These are phyloP conservation scores for Andrena cerasifolii DNA, from an alignment of 1,140 invertebrate genomes.

Conservation along the genomic window DNA sequence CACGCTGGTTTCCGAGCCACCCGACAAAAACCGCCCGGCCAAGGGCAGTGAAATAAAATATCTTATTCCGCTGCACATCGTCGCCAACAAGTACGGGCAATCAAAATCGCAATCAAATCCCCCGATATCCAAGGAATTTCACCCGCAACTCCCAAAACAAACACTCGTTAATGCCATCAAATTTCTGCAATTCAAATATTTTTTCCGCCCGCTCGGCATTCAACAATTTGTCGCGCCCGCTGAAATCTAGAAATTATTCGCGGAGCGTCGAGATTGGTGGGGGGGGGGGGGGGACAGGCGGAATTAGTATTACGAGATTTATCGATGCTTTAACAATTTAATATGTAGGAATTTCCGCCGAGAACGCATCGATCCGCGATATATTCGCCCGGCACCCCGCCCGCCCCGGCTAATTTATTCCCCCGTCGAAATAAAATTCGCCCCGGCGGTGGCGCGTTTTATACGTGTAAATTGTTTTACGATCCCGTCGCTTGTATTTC, in stretches of 20 bases:
- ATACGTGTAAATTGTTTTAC: slow-evolving; percentile 60
- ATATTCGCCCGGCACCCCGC: not conserved
- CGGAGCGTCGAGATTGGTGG: not conserved
- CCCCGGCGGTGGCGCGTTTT: slow-evolving; percentile 25
- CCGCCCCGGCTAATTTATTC: slow-evolving; percentile 37
- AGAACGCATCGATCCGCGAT: slow-evolving; percentile 3
- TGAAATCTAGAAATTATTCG: slow-evolving; percentile 10
- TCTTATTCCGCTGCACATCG: too few relatives aligned
- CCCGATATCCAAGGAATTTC: too few relatives aligned
- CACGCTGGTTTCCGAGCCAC: too few relatives aligned
- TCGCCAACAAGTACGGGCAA: too few relatives aligned
- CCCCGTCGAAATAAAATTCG: slow-evolving; percentile 28
- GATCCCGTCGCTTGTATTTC: slow-evolving; percentile 38
- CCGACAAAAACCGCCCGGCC: too few relatives aligned
- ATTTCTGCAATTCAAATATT: too few relatives aligned
- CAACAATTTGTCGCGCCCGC: not conserved
- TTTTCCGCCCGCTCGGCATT: too few relatives aligned
- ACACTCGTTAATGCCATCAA: too few relatives aligned
- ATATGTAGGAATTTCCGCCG: slow-evolving; percentile 32
- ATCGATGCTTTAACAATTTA: slow-evolving; percentile 40
- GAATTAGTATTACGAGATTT: slow-evolving; percentile 33
- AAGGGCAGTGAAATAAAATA: too few relatives aligned
- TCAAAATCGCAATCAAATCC: too few relatives aligned
- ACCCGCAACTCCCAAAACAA: too few relatives aligned
- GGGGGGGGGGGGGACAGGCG: too few relatives aligned